phyloP scores from a whole-genome alignment of 2,888 invertebrate genomes.

The Argyresthia goedartella region DNA sequence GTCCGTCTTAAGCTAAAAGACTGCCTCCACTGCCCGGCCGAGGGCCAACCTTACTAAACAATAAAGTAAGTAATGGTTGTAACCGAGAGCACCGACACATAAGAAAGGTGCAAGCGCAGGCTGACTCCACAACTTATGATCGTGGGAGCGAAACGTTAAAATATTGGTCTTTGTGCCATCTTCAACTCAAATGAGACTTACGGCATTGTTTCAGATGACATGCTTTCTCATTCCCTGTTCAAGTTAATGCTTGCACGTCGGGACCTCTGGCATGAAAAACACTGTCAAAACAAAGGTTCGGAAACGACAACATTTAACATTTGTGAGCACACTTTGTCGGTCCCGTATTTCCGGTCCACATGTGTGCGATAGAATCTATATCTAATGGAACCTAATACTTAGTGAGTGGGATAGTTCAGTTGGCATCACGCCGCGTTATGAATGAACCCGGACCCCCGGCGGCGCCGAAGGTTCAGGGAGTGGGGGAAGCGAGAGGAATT shows the following conservation, averaged over 20 bases:
- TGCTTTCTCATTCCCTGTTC: no score
- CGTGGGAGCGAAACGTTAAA: conserved; percentile 5
- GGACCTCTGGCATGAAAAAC: not conserved
- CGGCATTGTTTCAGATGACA: not conserved
- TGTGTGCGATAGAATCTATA: conserved; percentile 17
- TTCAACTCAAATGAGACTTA: not conserved
- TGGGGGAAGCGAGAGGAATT: conserved; percentile 39
- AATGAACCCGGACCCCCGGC: conserved; percentile 57
- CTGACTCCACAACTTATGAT: conserved; percentile 7
- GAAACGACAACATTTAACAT: not conserved
- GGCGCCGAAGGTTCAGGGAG: conserved; percentile 11
- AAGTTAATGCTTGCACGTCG: no score
- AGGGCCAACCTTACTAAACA: conserved; percentile 4
- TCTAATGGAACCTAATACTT: conserved; percentile 19
- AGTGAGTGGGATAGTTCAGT: conserved; percentile 10
- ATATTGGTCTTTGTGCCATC: conserved; percentile 1
- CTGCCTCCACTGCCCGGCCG: not conserved
- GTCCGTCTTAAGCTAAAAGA: not conserved
- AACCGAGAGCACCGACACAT: conserved; percentile 6
- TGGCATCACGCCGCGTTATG: conserved; percentile 56
- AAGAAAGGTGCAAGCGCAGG: conserved; percentile 6
- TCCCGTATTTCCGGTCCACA: conserved; percentile 2
- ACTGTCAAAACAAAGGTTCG: conserved; percentile 3
- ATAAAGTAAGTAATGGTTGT: conserved; percentile 9
- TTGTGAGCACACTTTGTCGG: not conserved